Percentiles rank a stretch among this genome's conserved stretches.
Conservation (phyloP, 2,113 vertebrate species). For the Lampris incognitus region DNA sequence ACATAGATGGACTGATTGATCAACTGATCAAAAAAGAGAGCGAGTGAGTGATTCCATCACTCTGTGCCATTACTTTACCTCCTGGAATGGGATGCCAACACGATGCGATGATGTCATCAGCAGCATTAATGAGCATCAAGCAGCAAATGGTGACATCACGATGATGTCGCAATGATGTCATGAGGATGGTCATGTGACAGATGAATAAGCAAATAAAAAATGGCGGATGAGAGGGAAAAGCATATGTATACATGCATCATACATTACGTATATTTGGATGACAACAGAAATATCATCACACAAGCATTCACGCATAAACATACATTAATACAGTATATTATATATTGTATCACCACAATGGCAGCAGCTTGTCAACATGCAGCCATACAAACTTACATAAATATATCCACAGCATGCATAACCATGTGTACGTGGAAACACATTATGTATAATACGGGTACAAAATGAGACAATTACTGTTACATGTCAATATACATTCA, state of each 20-base stretch:
- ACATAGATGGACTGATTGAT: too few relatives aligned
- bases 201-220: slow-evolving; percentile 39
- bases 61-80: slow-evolving; percentile 61
- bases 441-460: too few relatives aligned
- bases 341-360: too few relatives aligned
- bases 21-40: too few relatives aligned
- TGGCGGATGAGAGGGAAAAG: slow-evolving; percentile 17
- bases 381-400: background rate
- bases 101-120: slow-evolving; percentile 43
- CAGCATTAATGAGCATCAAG: slow-evolving; percentile 49
- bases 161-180: slow-evolving; percentile 37
- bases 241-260: background rate
- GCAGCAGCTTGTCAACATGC: background rate
- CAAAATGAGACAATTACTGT: too few relatives aligned
- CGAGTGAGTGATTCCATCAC: background rate
- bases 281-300: background rate
- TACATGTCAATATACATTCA: too few relatives aligned
- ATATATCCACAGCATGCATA: background rate
- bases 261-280: too few relatives aligned
- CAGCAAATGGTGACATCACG: slow-evolving; percentile 35
- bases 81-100: slow-evolving; percentile 52
- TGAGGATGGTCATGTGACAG: slow-evolving; percentile 25
- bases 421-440: too few relatives aligned
- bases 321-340: too few relatives aligned
- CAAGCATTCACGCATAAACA: background rate